Evolutionary conservation across 1,140 invertebrate species (phyloP), one percentile per base, ranked within the genome.

Genomic region (Zaprionus vittiger): DNA sequence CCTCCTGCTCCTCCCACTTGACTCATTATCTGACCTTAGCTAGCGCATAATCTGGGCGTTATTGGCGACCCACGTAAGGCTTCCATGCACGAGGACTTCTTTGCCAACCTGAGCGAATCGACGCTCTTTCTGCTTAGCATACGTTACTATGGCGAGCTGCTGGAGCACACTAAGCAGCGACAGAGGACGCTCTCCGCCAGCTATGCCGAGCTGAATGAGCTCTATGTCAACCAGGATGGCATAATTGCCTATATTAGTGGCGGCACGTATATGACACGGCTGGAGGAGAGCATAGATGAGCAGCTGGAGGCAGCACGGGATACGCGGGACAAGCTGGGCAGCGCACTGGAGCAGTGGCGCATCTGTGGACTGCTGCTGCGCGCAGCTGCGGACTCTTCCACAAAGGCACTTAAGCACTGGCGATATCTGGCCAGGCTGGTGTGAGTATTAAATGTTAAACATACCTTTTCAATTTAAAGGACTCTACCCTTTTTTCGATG

Each of bases 21-120:
- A 26, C 60, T 60, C 14, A 17, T 28, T 61, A 22, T 61, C 2
- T 28, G 4, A 37, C 7, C 4, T 41, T 34, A 93, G 92, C 69
- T 93, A 17, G 91, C 91, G 15, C 74, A 90, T 65, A 91, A 89
- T 56, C 52, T 93, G 62, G 90, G 85, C 60, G 80, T 93, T 3
- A 80, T 93, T 71, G 76, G 73, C n/a, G 92, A 93, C 80, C 66
- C 76, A 73, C 80, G 81, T 41, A 93, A 93, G 80, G 92, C 92
- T 86, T 90, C 91, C 81, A 91, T 78, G 64, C 86, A 93, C 80
- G 92, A 93, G 86, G 92, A 93, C 65, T 93, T 93, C 68, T 92
- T 93, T 79, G 92, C 92, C 62, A 91, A 83, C 31, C 62, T 93
- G 47, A 93, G 92, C 60, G 84, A 91, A 77, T 86, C 90, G 15